Conservation (phyloP, 2,113 vertebrate species). For the Hypanus sabinus region DNA sequence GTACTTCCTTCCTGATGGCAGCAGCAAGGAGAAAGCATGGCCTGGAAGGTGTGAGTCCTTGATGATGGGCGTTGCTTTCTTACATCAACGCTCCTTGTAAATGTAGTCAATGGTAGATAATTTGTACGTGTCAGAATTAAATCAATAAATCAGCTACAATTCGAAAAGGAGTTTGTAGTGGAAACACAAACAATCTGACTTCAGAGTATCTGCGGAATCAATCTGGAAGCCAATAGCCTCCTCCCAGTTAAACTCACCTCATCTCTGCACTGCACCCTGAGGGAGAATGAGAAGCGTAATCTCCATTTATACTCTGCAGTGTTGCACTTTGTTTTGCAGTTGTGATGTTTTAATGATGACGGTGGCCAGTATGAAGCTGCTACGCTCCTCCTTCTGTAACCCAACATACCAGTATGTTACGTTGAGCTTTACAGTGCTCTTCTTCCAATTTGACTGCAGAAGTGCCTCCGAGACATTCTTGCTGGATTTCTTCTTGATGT, state of each 20-base stretch:
- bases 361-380: slow-evolving; percentile 84
- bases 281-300: background rate
- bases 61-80: too few relatives aligned
- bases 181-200: background rate
- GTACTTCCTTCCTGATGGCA: too few relatives aligned
- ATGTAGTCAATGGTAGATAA: background rate
- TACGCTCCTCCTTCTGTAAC: slow-evolving; percentile 86
- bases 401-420: slow-evolving; percentile 84
- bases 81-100: too few relatives aligned
- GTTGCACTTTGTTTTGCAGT: slow-evolving; percentile 60
- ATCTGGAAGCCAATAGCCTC: background rate
- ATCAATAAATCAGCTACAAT: background rate
- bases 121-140: background rate
- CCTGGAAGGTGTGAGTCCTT: too few relatives aligned
- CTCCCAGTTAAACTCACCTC: background rate
- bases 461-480: slow-evolving; percentile 85
- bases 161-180: background rate
- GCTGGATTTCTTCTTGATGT: slow-evolving; percentile 92
- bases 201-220: background rate
- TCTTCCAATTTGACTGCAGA: slow-evolving; percentile 92
- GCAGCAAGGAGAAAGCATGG: too few relatives aligned
- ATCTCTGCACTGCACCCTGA: background rate
- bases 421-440: slow-evolving; percentile 82
- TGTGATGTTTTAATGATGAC: slow-evolving; percentile 87
- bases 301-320: background rate